Evolutionary conservation across 2,113 vertebrate species (phyloP), one percentile per base, ranked within the genome.

Genomic region (Entelurus aequoreus): DNA sequence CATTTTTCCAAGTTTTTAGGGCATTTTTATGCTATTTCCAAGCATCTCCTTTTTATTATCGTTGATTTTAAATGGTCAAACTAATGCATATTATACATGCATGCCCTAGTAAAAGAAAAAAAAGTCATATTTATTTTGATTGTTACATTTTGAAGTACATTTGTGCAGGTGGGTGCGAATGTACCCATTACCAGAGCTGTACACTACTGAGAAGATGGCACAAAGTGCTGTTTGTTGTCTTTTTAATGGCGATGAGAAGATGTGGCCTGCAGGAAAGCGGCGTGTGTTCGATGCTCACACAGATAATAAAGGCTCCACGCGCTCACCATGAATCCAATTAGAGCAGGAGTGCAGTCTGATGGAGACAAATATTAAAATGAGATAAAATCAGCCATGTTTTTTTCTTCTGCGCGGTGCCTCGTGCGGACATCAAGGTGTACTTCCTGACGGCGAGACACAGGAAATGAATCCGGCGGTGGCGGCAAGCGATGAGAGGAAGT

Each of bases 381-480:
- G 87, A 90, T 88, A 54, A 78, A 65, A 88, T 86, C 81, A 75
- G 70, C 48, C 13, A 49, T 58, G 63, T 60, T 48, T 19, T 14
- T 51, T 62, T 55, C 63, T 63, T 57, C 55, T 28, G 59, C 71
- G 63, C 28, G 59, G 28, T 28, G 1, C 28, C 28, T 28, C 28
- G 3, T 2, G 28, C 28, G 28, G 15, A 42, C 61, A 55, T 60
- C 49, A 54, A 60, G 62, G 65, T 78, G 65, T 73, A 78, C 66
- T 76, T 81, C 77, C 68, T 68, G 80, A 44, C 78, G 72, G 57
- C 53, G 63, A 66, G 66, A 77, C 79, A 79, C 77, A 80, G 82
- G 79, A 87, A 81, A 88, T 88, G 79, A 88, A 88, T 74, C 85
- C 86, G 78, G 65, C 70, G 77, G 82, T 78, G 87, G 85, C 86